Evolutionary conservation across 2,888 invertebrate genomes (phyloP), one percentile per base, ranked within the genome.

Genomic region (Drosophila diplacantha): DNA sequence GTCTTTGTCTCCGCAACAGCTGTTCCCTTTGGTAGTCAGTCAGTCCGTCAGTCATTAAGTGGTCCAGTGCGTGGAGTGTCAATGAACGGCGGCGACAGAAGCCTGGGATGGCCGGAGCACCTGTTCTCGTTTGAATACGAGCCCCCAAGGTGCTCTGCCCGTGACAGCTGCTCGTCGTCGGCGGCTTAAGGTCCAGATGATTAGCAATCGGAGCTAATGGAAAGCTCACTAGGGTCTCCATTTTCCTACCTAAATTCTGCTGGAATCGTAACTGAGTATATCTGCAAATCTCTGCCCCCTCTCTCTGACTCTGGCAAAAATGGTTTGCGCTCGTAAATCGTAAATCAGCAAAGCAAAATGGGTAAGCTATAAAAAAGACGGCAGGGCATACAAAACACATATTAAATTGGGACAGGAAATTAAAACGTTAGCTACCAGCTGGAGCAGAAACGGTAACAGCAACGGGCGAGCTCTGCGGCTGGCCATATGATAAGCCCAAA

Each of bases 371-470:
- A 65, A 65, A 65, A 65, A 63, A 53, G 39, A 39, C 18, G 32
- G 61, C 46, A 35, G 14, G 38, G 22, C 29, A 47, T 51, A 51
- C 31, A 50, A 60, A 46, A 38, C 51, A 24, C 24, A 50, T 39
- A 61, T 31, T 44, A 65, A 72, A 71, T 61, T 69, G 65, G 53
- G 75, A 56, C 69, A 78, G 78, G 74, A 77, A 74, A 74, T 72
- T 72, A 55, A 74, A 73, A 60, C 56, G 52, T 66, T 73, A 66
- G 66, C 49, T 12, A 39, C 57, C 67, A 65, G 67, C 47, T 66
- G 65, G 57, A 66, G 65, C 67, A 56, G 67, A 51, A 66, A 65
- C 50, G 50, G 57, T 35, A 65, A 51, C 41, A 65, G 41, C 34
- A 65, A 65, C 66, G 65, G 63, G 64, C 18, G 12, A 51, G 39